Percentiles rank a stretch among this genome's conserved stretches.
Conservation (phyloP, 1,140 invertebrate genomes). For the Zelostemma sp. region DNA sequence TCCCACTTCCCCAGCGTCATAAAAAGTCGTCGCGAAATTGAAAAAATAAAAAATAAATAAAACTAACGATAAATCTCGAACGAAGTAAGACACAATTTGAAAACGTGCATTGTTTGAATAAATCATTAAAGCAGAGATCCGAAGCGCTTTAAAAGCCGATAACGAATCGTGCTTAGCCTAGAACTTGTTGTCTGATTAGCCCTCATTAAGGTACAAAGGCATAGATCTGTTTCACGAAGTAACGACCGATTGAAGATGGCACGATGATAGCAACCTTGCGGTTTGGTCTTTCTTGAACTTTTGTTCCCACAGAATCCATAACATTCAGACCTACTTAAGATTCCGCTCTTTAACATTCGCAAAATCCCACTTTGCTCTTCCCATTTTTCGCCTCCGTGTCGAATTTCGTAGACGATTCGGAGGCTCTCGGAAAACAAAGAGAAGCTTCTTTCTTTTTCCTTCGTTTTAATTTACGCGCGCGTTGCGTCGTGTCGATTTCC, state of each 20-base stretch:
- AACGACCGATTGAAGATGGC: constrained; percentile 5
- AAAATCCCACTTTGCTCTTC: neutral
- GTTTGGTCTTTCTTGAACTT: constrained; percentile 14
- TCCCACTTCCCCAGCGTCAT: neutral
- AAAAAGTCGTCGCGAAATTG: neutral
- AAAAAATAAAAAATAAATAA: no score
- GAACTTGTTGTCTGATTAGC: constrained; percentile 9
- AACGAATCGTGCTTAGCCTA: constrained; percentile 7
- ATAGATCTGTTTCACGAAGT: constrained; percentile 5
- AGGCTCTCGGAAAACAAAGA: no score
- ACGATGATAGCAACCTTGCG: constrained; percentile 1
- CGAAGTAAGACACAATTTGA: neutral
- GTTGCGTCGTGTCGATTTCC: neutral
- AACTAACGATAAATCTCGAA: no score
- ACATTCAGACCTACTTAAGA: constrained; percentile 11
- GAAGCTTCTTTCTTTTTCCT: no score
- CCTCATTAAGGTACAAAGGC: constrained; percentile 6
- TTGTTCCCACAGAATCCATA: constrained; percentile 30
- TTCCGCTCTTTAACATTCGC: neutral
- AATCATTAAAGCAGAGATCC: constrained; percentile 1
- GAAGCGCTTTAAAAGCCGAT: constrained; percentile 1
- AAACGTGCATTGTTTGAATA: constrained; percentile 3
- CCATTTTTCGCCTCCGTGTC: no score
- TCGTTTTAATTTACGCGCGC: no score
- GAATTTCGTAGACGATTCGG: no score